Evolutionary conservation across 1,140 invertebrate genomes (phyloP).

Genomic region (Caerostris darwini): DNA sequence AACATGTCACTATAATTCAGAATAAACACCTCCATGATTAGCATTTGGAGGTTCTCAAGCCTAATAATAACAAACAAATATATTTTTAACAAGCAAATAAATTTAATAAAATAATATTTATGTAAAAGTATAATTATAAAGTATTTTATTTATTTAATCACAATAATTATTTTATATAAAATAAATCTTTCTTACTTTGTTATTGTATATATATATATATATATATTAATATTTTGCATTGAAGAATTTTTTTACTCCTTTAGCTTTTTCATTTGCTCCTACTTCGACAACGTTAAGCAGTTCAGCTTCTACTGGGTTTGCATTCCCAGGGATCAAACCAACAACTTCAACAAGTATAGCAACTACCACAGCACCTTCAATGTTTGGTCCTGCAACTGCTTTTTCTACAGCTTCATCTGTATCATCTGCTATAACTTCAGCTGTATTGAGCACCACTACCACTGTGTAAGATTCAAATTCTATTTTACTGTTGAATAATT

Average conservation of each 20-base stretch:
- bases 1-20: no score
- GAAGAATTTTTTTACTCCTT: background rate
- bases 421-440: conserved; percentile 73
- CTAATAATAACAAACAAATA: no score
- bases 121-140: no score
- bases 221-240: background rate
- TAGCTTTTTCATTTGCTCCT: conserved; percentile 73
- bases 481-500: background rate
- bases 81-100: no score
- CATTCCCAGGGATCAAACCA: conserved; percentile 26
- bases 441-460: conserved; percentile 60
- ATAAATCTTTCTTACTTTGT: no score
- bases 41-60: no score
- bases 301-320: conserved; percentile 59
- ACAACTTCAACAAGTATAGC: conserved; percentile 71
- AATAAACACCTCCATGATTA: no score
- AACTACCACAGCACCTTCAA: conserved; percentile 52
- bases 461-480: conserved; percentile 53
- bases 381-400: conserved; percentile 62
- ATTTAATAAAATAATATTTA: no score
- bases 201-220: no score
- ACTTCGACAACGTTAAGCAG: conserved; percentile 65
- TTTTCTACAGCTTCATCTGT: conserved; percentile 64
- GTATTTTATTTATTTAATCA: no score
- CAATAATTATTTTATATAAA: no score